These are phyloP conservation scores for Potamilus streckersoni DNA, from an alignment of 1,140 invertebrate species.

Conservation along the genomic window DNA sequence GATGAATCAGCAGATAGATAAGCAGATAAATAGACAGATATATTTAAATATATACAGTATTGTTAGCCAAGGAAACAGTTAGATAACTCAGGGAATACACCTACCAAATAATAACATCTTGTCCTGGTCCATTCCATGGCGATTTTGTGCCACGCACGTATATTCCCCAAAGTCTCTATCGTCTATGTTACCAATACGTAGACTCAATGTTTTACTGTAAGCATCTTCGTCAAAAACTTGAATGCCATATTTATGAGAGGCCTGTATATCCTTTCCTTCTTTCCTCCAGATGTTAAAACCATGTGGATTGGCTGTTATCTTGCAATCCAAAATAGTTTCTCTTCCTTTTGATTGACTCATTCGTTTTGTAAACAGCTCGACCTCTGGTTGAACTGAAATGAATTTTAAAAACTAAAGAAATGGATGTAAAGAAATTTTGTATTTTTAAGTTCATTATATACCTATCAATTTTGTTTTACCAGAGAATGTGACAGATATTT, in stretches of 20 bases:
- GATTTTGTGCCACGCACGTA: constrained; percentile 90
- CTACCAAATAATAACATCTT: constrained; percentile 87
- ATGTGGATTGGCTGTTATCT: constrained; percentile 89
- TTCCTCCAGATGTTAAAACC: constrained; percentile 88
- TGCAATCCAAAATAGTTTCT: constrained; percentile 80
- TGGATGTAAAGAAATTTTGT: too few species aligned
- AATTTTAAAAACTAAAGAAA: too few species aligned
- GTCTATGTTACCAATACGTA: constrained; percentile 83
- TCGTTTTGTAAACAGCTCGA: constrained; percentile 40
- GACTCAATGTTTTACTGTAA: constrained; percentile 86
- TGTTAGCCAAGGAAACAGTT: too few species aligned
- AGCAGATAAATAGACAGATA: too few species aligned
- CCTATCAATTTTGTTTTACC: too few species aligned
- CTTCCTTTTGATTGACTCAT: constrained; percentile 53
- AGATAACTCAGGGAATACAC: constrained; percentile 39
- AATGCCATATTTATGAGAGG: constrained; percentile 71
- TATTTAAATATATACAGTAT: too few species aligned
- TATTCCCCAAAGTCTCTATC: constrained; percentile 86
- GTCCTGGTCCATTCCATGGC: constrained; percentile 86
- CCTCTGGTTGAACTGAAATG: constrained; percentile 56
- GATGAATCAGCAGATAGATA: too few species aligned
- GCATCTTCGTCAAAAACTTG: constrained; percentile 78
- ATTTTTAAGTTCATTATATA: too few species aligned
- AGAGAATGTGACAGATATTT: too few species aligned
- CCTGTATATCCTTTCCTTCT: constrained; percentile 73